Evolutionary conservation across 2,888 invertebrate genomes (phyloP).

Genomic region (Eupithecia vulgata): DNA sequence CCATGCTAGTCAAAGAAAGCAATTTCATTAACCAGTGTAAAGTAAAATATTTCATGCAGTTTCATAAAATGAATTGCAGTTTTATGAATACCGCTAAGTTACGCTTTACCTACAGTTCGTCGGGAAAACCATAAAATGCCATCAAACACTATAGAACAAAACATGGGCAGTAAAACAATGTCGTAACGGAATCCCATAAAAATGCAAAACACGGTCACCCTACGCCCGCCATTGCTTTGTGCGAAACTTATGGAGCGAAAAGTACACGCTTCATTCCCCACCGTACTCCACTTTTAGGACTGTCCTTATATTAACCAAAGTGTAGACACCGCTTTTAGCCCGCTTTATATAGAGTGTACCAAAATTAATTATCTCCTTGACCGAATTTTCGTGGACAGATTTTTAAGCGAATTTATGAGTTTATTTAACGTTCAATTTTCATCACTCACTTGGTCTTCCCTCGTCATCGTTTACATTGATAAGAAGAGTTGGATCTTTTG

Average conservation of each 20-base stretch:
- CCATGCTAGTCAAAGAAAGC: too few relatives aligned
- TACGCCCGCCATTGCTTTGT: slow-evolving; percentile 42
- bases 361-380: slow-evolving; percentile 36
- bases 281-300: slow-evolving; percentile 33
- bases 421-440: slow-evolving; percentile 10
- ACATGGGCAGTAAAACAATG: slow-evolving; percentile 13
- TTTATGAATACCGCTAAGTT: not conserved
- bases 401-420: slow-evolving; percentile 12
- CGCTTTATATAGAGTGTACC: slow-evolving; percentile 29
- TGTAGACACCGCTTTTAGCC: slow-evolving; percentile 35
- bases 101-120: not conserved
- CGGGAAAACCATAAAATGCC: slow-evolving; percentile 22
- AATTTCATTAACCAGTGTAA: not conserved
- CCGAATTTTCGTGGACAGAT: slow-evolving; percentile 12
- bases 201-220: slow-evolving; percentile 36
- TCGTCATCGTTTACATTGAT: not conserved
- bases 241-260: slow-evolving; percentile 45
- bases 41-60: not conserved
- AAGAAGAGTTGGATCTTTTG: not conserved
- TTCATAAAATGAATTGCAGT: not conserved
- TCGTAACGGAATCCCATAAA: slow-evolving; percentile 27
- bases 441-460: not conserved
- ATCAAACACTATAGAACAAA: slow-evolving; percentile 4
- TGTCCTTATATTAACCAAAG: slow-evolving; percentile 33
- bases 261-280: slow-evolving; percentile 43